Evolutionary conservation across 2,113 vertebrate genomes (phyloP).

Genomic region (Sebastes fasciatus): DNA sequence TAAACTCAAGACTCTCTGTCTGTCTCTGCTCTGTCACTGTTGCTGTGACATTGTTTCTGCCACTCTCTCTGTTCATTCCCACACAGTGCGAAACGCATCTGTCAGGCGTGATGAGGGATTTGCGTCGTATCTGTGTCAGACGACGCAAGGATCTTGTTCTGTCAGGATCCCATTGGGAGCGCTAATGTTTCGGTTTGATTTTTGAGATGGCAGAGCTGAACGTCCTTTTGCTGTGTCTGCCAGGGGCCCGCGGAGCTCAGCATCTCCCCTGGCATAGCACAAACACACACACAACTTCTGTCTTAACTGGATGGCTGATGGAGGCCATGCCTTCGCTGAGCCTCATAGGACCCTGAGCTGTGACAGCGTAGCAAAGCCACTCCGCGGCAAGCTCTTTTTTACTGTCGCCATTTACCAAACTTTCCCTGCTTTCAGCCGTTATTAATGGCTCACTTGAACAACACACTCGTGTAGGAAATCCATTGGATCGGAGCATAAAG

Average conservation of each 20-base stretch:
- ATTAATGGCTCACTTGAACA: conserved; percentile 62
- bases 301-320: conserved; percentile 42
- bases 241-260: conserved; percentile 21
- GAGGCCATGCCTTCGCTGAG: conserved; percentile 30
- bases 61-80: conserved; percentile 29
- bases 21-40: conserved; percentile 15
- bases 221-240: conserved; percentile 46
- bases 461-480: conserved; percentile 49
- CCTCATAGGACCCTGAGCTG: conserved; percentile 38
- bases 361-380: neutral
- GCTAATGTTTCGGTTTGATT: conserved; percentile 62
- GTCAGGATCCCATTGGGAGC: conserved; percentile 44
- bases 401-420: conserved; percentile 42
- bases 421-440: conserved; percentile 49
- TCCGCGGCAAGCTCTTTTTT: conserved; percentile 17
- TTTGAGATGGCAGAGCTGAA: conserved; percentile 37
- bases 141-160: conserved; percentile 50
- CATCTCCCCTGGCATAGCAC: conserved; percentile 30
- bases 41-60: conserved; percentile 23
- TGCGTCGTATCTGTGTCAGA: conserved; percentile 56
- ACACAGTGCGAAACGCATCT: conserved; percentile 43
- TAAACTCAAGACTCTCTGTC: conserved; percentile 14
- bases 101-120: conserved; percentile 58
- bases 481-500: conserved; percentile 48
- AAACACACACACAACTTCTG: conserved; percentile 16